Conservation (phyloP, 2,797 vertebrate species). For the Darevskia nairensis region DNA sequence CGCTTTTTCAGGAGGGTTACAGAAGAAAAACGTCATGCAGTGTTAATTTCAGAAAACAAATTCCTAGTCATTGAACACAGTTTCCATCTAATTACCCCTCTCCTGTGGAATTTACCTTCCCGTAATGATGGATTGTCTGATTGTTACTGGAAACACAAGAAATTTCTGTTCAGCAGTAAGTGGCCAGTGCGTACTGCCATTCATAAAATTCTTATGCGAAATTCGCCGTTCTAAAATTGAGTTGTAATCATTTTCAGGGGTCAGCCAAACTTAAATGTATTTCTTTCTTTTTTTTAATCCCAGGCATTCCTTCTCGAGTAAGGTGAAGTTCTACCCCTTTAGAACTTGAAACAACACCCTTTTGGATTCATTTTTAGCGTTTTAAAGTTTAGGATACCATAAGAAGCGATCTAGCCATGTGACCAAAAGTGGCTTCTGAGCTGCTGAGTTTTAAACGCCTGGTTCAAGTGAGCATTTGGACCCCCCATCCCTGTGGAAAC, state of each 20-base stretch:
- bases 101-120: background rate
- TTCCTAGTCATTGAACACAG: background rate
- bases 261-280: background rate
- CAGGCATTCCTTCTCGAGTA: background rate
- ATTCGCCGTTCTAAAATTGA: background rate
- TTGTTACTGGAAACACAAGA: background rate
- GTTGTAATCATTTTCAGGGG: background rate
- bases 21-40: slow-evolving; percentile 24
- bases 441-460: background rate
- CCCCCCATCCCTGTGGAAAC: slow-evolving; percentile 10
- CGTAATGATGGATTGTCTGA: background rate
- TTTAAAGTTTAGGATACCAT: background rate
- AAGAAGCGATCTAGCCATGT: background rate
- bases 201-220: background rate
- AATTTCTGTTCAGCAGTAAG: slow-evolving; percentile 46
- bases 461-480: background rate
- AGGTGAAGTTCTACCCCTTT: slow-evolving; percentile 23
- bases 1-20: background rate
- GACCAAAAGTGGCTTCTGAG: background rate
- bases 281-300: background rate
- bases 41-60: slow-evolving; percentile 17
- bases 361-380: background rate
- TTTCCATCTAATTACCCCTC: background rate
- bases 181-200: background rate
- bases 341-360: background rate